Base-by-base conservation (phyloP, 2,113 vertebrate genomes). In the Promerops cafer region DNA sequence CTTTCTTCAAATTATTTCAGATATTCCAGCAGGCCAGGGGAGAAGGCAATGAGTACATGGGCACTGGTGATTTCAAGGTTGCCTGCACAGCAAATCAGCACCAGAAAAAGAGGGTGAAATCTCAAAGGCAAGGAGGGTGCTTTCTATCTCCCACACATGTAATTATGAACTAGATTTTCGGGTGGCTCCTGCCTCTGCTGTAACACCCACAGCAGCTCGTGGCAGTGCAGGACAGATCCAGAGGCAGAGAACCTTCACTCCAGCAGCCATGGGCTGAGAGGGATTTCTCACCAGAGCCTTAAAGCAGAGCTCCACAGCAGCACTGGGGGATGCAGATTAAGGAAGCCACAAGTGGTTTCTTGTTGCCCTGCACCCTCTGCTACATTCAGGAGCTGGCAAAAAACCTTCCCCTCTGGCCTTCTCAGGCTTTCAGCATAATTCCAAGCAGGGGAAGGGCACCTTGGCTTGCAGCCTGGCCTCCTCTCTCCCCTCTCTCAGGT, bases 391-490 rank as follows among this genome's bases (percentile, higher is more conserved):
- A 91, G 35, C 79, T 93, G 94, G 90, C 90, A 94, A 80, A 92
- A 96, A 90, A 30, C 31, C 40, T 74, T 81, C 28, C 76, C 93
- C 93, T 93, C 77, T 9, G n/a, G 94, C 87, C 84, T 92, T 68
- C 44, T 60, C 52, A 52, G 87, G 80, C 76, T 97, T 89, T 92
- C 91, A 83, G 90, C 69, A 16, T 19, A 50, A 50, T 50, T 95
- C 93, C 90, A 92, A 92, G 68, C 35, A 94, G 68, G 93, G 64
- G 39, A 93, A 94, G 72, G 75, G 88, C 88, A 75, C 37, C 56
- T 31, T 83, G 39, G 47, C 71, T 77, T 19, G 47, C 79, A 90
- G 76, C 85, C 76, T 60, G 64, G 79, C 42, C 66, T 89, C 39
- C 80, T 69, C 70, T 50, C 39, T 66, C 68, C 57, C 35, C 65